A percentile compares a stretch with the other conserved stretches of the same genome.
Evolutionary conservation across 2,888 invertebrate genomes (phyloP).

Genomic region (Margaritifera margaritifera): DNA sequence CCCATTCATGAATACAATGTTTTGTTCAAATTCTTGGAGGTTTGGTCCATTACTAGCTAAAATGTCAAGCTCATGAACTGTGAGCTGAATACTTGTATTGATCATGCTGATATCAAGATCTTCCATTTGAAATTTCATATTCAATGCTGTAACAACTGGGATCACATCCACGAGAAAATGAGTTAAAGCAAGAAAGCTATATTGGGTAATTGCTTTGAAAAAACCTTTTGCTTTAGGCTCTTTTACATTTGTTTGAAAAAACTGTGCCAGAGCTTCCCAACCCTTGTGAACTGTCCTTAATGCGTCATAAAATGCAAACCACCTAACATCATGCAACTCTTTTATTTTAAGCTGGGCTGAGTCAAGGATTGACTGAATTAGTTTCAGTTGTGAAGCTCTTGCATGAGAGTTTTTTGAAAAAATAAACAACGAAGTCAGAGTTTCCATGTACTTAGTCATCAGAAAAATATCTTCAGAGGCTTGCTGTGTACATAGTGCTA

Average conservation of each 20-base stretch:
- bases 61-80: too few relatives aligned
- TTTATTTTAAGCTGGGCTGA: conserved; percentile 14
- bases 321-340: conserved; percentile 12
- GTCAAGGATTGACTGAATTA: conserved; percentile 8
- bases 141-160: conserved; percentile 9
- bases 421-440: too few relatives aligned
- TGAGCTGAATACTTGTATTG: too few relatives aligned
- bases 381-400: too few relatives aligned
- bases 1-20: too few relatives aligned
- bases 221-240: too few relatives aligned
- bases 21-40: too few relatives aligned
- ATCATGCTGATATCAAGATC: too few relatives aligned
- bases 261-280: conserved; percentile 3
- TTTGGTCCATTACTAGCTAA: too few relatives aligned
- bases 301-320: too few relatives aligned
- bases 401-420: conserved; percentile 11
- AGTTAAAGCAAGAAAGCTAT: conserved; percentile 6
- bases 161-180: conserved; percentile 8
- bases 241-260: background rate
- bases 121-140: conserved; percentile 2
- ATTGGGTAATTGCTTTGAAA: conserved; percentile 8
- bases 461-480: conserved; percentile 7
- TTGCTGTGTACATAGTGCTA: conserved; percentile 11
- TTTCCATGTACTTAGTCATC: too few relatives aligned
- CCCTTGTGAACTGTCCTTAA: conserved; percentile 8